These are phyloP conservation scores for Kuschelorhynchus macadamiae DNA, from an alignment of 2,888 invertebrate species.

Conservation along the genomic window DNA sequence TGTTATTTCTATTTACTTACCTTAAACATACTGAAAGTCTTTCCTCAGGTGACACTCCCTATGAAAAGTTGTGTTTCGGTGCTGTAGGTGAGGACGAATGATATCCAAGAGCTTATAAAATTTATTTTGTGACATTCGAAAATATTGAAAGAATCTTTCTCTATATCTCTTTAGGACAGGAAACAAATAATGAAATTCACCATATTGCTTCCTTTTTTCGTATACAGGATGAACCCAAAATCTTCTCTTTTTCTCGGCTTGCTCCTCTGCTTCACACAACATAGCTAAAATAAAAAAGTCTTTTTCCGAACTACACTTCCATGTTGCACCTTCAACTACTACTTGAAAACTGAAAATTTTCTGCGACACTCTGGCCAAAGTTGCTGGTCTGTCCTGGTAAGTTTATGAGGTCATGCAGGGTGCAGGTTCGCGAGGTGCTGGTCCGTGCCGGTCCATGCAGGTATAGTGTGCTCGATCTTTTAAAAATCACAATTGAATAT, in stretches of 20 bases:
- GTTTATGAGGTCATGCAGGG: slow-evolving; percentile 1
- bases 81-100: no score
- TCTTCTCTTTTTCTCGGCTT: neutral
- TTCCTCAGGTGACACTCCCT: no score
- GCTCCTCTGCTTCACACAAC: slow-evolving; percentile 7
- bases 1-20: no score
- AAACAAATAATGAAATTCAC: slow-evolving; percentile 11
- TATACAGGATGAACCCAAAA: neutral
- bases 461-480: no score
- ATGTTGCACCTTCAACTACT: slow-evolving; percentile 2
- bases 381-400: slow-evolving; percentile 1
- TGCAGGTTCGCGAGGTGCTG: neutral
- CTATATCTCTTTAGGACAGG: neutral
- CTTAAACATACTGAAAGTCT: no score
- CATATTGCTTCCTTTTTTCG: slow-evolving; percentile 3
- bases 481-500: no score
- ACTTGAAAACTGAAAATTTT: neutral
- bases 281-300: slow-evolving; percentile 7
- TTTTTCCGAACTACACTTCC: slow-evolving; percentile 4
- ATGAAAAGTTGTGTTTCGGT: no score
- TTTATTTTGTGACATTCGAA: slow-evolving; percentile 8
- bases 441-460: neutral
- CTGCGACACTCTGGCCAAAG: neutral
- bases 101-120: neutral
- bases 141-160: slow-evolving; percentile 1